A percentile compares a stretch with the other conserved stretches of the same genome.
These are phyloP conservation scores for Lycaena phlaeas DNA, from an alignment of 2,888 invertebrate genomes.

Conservation along the genomic window DNA sequence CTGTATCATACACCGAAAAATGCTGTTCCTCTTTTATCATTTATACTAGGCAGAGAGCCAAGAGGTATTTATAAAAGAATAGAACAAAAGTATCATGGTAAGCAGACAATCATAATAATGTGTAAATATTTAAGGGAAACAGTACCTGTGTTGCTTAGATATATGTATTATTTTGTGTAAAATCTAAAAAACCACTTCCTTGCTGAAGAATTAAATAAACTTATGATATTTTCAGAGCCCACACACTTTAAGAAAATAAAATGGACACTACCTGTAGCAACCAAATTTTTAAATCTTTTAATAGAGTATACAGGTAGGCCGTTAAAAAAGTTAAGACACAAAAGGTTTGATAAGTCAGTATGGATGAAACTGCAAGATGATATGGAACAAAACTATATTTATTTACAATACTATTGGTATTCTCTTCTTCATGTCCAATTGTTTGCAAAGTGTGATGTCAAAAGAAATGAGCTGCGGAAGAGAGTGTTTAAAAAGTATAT, in stretches of 20 bases:
- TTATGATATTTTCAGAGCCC: slow-evolving; percentile 34
- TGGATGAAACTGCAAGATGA: slow-evolving; percentile 40
- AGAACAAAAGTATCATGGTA: slow-evolving; percentile 28
- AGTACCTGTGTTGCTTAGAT: too few relatives aligned
- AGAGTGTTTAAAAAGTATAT: slow-evolving; percentile 40
- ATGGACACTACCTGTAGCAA: slow-evolving; percentile 41
- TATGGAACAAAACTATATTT: slow-evolving; percentile 32
- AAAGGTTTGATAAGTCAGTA: slow-evolving; percentile 33
- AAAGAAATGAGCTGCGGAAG: slow-evolving; percentile 33
- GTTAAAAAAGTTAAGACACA: slow-evolving; percentile 40
- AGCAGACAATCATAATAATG: too few relatives aligned
- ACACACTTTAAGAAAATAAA: slow-evolving; percentile 29
- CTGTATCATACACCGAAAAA: slow-evolving; percentile 34
- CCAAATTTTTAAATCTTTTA: slow-evolving; percentile 38
- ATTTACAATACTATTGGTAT: slow-evolving; percentile 45
- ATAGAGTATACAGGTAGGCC: slow-evolving; percentile 32
- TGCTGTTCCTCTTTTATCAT: slow-evolving; percentile 31
- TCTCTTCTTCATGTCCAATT: slow-evolving; percentile 42
- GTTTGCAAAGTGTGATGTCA: slow-evolving; percentile 40
- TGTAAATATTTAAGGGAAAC: too few relatives aligned
- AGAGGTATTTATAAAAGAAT: slow-evolving; percentile 41
- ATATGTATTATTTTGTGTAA: too few relatives aligned
- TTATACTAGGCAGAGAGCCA: slow-evolving; percentile 39
- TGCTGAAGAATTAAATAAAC: too few relatives aligned
- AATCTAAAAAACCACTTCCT: too few relatives aligned